Evolutionary conservation across 2,797 vertebrate genomes (phyloP).

Genomic region (Anabacerthia variegaticeps): DNA sequence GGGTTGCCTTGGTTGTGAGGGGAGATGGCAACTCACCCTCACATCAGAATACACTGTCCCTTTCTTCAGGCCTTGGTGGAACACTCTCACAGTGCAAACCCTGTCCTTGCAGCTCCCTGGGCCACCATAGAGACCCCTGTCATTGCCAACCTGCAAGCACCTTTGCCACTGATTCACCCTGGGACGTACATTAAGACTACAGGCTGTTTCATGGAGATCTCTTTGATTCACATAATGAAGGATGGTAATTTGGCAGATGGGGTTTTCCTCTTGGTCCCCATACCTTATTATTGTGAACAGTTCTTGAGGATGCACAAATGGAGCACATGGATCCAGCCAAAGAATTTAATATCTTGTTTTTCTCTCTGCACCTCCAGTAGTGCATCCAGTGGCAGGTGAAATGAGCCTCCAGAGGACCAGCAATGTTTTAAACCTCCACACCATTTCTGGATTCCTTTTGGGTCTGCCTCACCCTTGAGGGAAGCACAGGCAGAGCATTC

Average conservation of each 20-base stretch:
- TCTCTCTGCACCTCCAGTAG: not conserved
- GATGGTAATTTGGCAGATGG: not conserved
- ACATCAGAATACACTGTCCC: fast-evolving
- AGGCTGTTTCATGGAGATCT: not conserved
- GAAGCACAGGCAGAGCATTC: not conserved
- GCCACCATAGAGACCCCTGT: not conserved
- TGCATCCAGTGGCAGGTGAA: not conserved
- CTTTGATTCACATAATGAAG: not conserved
- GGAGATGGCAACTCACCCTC: not conserved
- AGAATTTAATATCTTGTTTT: not conserved
- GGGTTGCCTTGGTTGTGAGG: not conserved
- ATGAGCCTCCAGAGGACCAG: not conserved
- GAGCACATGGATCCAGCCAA: not conserved
- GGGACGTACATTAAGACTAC: not conserved
- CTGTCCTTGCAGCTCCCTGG: not conserved
- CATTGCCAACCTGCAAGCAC: not conserved
- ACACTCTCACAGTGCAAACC: not conserved
- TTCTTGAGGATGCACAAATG: not conserved
- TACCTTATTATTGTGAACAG: not conserved
- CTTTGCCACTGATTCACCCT: not conserved
- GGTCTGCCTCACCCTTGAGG: not conserved
- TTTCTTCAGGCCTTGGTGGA: not conserved
- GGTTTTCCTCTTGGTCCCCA: not conserved
- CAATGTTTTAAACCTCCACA: not conserved
- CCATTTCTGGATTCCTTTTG: not conserved